These are phyloP conservation scores for Thalpophila matura DNA, from an alignment of 2,888 invertebrate genomes.

Conservation along the genomic window DNA sequence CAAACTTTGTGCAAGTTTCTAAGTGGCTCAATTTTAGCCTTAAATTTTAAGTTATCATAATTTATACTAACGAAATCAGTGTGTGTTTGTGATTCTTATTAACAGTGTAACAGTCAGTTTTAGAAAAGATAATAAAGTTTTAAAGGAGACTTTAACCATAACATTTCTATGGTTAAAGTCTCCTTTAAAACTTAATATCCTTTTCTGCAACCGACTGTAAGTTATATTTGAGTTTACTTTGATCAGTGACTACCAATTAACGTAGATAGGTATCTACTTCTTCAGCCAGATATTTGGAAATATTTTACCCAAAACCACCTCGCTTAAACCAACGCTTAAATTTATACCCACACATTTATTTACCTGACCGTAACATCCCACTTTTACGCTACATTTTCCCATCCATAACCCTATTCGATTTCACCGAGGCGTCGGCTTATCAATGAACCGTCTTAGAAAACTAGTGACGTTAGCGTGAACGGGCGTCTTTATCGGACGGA, in stretches of 20 bases:
- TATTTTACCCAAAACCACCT: not conserved
- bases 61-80: slow-evolving; percentile 44
- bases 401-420: slow-evolving; percentile 49
- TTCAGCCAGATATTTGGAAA: not conserved
- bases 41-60: slow-evolving; percentile 35
- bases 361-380: slow-evolving; percentile 47
- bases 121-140: too few species aligned
- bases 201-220: too few species aligned
- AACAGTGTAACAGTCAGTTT: too few species aligned
- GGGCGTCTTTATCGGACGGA: slow-evolving; percentile 54
- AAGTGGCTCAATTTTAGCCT: slow-evolving; percentile 25
- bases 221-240: slow-evolving; percentile 5
- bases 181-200: too few species aligned
- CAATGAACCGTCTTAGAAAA: slow-evolving; percentile 55
- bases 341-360: slow-evolving; percentile 38
- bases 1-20: slow-evolving; percentile 36
- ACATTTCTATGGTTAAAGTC: too few species aligned
- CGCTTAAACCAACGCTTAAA: slow-evolving; percentile 1
- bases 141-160: too few species aligned
- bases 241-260: too few species aligned
- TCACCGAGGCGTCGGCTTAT: slow-evolving; percentile 51
- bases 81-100: slow-evolving; percentile 24
- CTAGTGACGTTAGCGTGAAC: slow-evolving; percentile 44
- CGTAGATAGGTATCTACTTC: too few species aligned
- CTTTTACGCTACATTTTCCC: slow-evolving; percentile 37